phyloP scores from a whole-genome alignment of 2,797 vertebrate species.

The Lates japonicus region DNA sequence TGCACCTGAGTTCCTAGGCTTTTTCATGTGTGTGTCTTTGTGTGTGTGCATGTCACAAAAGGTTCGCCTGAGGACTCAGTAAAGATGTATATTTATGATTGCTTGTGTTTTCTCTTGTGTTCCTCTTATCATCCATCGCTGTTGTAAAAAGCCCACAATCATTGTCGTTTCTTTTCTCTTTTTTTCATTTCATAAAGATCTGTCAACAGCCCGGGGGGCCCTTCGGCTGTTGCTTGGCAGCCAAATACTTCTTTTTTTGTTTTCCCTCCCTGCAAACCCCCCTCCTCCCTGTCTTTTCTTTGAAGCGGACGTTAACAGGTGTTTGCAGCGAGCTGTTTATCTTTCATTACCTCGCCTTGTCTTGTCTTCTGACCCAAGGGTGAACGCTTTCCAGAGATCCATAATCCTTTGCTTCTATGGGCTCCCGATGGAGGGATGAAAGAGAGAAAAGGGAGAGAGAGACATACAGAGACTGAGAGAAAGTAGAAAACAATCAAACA shows the following conservation, averaged over 20 bases:
- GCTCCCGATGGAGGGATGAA: slow-evolving; percentile 85
- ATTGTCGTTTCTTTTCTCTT: slow-evolving; percentile 86
- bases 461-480: slow-evolving; percentile 73
- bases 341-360: slow-evolving; percentile 85
- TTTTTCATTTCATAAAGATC: slow-evolving; percentile 90
- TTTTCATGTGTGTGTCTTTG: slow-evolving; percentile 49
- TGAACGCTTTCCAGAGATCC: slow-evolving; percentile 86
- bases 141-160: slow-evolving; percentile 88
- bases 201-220: slow-evolving; percentile 90
- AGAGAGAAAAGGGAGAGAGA: slow-evolving; percentile 76
- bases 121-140: slow-evolving; percentile 87
- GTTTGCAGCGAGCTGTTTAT: slow-evolving; percentile 90
- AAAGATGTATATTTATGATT: slow-evolving; percentile 86
- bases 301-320: slow-evolving; percentile 90
- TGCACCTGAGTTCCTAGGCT: slow-evolving; percentile 60
- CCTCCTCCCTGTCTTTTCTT: slow-evolving; percentile 85
- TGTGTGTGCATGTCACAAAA: slow-evolving; percentile 78
- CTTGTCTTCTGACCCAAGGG: slow-evolving; percentile 89
- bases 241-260: slow-evolving; percentile 87
- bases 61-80: slow-evolving; percentile 83
- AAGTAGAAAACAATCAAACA: slow-evolving; percentile 84
- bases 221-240: slow-evolving; percentile 89
- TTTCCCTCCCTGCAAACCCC: slow-evolving; percentile 75
- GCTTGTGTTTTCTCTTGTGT: slow-evolving; percentile 83
- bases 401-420: slow-evolving; percentile 84